Conservation (phyloP, 2,888 invertebrate species). For the Philopedon plagiatum region DNA sequence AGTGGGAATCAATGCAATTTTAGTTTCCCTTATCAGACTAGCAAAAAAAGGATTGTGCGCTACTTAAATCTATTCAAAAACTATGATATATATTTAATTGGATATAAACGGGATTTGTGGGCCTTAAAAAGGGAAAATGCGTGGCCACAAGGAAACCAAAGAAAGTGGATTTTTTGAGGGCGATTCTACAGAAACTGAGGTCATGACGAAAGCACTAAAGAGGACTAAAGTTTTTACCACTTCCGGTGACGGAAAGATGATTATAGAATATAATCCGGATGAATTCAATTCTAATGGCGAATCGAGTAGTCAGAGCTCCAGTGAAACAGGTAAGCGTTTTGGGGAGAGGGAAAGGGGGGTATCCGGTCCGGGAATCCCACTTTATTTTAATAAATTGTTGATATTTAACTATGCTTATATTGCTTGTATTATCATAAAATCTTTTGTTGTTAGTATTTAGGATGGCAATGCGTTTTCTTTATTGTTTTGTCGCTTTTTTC, state of each 20-base stretch:
- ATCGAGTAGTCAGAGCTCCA: too few relatives aligned
- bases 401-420: too few relatives aligned
- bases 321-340: conserved; percentile 47
- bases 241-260: conserved; percentile 61
- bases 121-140: conserved; percentile 61
- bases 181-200: conserved; percentile 76
- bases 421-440: too few relatives aligned
- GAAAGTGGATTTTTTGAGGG: conserved; percentile 90
- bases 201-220: conserved; percentile 68
- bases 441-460: too few relatives aligned
- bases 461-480: too few relatives aligned
- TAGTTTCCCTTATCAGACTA: conserved; percentile 41
- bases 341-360: neutral
- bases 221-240: conserved; percentile 66
- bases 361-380: neutral
- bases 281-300: conserved; percentile 64
- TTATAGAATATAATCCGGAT: conserved; percentile 63
- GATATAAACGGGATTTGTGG: conserved; percentile 2
- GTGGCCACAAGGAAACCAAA: conserved; percentile 71
- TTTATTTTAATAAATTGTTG: neutral
- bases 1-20: conserved; percentile 49
- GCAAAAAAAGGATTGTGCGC: conserved; percentile 28
- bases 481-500: too few relatives aligned
- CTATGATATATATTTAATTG: conserved; percentile 20
- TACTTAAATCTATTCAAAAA: conserved; percentile 4